Base-by-base conservation (phyloP, 2,888 invertebrate species). In the Sussaba pulchella region DNA sequence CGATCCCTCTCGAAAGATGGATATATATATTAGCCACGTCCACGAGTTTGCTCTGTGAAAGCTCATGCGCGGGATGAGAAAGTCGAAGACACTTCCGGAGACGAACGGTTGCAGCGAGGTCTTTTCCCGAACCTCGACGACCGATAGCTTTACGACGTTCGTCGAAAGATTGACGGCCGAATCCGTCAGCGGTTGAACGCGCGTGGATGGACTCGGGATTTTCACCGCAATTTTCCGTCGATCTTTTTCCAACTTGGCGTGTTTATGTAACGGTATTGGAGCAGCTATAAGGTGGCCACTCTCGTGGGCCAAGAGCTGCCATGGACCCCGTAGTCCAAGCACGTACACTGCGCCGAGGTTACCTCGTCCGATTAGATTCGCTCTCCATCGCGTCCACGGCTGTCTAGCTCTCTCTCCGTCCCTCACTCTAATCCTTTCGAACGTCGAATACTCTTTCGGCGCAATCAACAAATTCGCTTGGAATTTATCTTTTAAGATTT, bases 111-210 rank as follows among this genome's bases (percentile, higher is more conserved):
- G 57, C 41, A 64, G 21, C 26, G 9, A 21, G 50, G 47, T 39
- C 26, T 31, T 31, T 31, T 52, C 57, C 66, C 72, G 52, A 31
- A 6, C 31, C 61, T 69, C 63, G 73, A 74, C 82, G 81, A 82
- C 82, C 80, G 91, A 89, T 89, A 88, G 89, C 85, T 89, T 87
- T 86, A 87, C 90, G 90, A 86, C 85, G 83, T 50, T 80, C 83
- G 89, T 78, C 86, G 90, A 91, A 89, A 91, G 91, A 91, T 91
- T 89, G 91, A 91, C 92, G 91, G 86, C 80, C 88, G 86, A 85
- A 90, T 91, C 91, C 89, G 88, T 90, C 91, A 88, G 84, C 89
- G 83, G 85, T 82, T 87, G 85, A 84, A 79, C 82, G 85, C 86
- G 87, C 88, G 85, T 84, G 87, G 83, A 84, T 84, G 85, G 82